Evolutionary conservation across 1,140 invertebrate genomes (phyloP).

Genomic region (Idris sp.): DNA sequence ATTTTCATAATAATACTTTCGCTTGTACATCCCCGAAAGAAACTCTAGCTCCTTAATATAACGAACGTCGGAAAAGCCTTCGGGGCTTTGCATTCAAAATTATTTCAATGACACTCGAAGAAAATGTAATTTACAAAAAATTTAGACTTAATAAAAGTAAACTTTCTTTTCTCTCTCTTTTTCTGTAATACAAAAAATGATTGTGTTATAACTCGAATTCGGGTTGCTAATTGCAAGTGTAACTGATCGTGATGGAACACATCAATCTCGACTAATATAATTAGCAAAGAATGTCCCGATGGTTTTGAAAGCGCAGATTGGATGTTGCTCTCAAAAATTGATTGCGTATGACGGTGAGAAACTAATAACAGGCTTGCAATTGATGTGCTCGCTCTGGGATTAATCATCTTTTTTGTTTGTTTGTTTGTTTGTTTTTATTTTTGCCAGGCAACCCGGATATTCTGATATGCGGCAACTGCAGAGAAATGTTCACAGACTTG

Average conservation of each 20-base stretch:
- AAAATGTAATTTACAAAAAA: no score
- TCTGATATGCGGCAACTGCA: conserved; percentile 92
- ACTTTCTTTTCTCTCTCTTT: no score
- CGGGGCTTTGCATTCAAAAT: conserved; percentile 11
- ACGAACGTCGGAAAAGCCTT: conserved; percentile 15
- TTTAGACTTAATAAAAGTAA: no score
- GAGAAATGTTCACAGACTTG: conserved; percentile 89
- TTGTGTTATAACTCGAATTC: no score
- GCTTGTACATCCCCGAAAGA: conserved; percentile 18
- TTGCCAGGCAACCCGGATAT: conserved; percentile 92
- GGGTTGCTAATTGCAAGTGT: no score
- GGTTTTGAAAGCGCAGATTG: no score
- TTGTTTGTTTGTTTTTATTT: no score
- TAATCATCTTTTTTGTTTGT: conserved; percentile 60
- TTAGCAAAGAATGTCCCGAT: no score
- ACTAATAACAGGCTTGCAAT: conserved; percentile 50
- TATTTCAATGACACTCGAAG: conserved; percentile 25
- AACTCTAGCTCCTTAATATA: conserved; percentile 27
- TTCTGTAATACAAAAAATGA: no score
- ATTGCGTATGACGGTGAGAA: conserved; percentile 51
- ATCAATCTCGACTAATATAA: no score
- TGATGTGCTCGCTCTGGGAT: conserved; percentile 45
- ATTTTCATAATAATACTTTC: neutral
- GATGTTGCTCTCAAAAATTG: no score
- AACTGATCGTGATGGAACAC: no score